A percentile compares a stretch with the other conserved stretches of the same genome.
Conservation (phyloP, 2,888 invertebrate genomes). For the Anodontia alba region DNA sequence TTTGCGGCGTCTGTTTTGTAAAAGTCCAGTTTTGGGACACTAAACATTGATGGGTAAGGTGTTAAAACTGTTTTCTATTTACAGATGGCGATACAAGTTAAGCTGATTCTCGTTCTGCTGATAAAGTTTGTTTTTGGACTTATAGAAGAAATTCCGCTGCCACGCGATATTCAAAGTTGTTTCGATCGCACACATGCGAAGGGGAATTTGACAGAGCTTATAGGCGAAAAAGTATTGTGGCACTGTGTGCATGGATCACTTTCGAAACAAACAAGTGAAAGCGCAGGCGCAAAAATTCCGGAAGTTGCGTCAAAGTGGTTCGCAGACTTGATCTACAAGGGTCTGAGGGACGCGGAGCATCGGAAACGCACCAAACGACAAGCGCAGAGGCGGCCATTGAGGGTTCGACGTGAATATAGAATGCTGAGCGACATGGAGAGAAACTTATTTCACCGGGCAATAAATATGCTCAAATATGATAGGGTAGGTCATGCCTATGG, state of each 20-base stretch:
- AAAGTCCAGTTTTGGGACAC: no score
- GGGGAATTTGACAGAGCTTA: constrained; percentile 40
- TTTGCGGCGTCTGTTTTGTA: no score
- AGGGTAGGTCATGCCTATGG: constrained; percentile 56
- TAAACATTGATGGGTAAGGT: no score
- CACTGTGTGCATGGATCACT: constrained; percentile 56
- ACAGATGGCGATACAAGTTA: no score
- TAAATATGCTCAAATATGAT: constrained; percentile 70
- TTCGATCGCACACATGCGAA: constrained; percentile 42
- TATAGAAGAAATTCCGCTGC: constrained; percentile 57
- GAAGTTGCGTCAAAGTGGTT: constrained; percentile 55
- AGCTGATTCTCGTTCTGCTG: neutral
- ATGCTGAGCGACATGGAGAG: constrained; percentile 67
- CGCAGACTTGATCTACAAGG: constrained; percentile 43
- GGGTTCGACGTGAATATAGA: constrained; percentile 69
- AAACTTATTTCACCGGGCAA: constrained; percentile 64
- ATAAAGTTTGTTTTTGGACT: neutral
- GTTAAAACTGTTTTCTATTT: no score
- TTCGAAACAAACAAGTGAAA: constrained; percentile 17
- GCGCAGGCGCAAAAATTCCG: constrained; percentile 26
- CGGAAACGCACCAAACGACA: constrained; percentile 35
- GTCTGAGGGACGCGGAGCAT: constrained; percentile 10
- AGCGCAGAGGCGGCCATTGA: constrained; percentile 23
- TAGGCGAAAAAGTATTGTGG: constrained; percentile 58
- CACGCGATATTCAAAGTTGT: constrained; percentile 45